These are phyloP conservation scores for Sylvilagus bachmani DNA, from an alignment of 2,113 vertebrate species.

Conservation along the genomic window DNA sequence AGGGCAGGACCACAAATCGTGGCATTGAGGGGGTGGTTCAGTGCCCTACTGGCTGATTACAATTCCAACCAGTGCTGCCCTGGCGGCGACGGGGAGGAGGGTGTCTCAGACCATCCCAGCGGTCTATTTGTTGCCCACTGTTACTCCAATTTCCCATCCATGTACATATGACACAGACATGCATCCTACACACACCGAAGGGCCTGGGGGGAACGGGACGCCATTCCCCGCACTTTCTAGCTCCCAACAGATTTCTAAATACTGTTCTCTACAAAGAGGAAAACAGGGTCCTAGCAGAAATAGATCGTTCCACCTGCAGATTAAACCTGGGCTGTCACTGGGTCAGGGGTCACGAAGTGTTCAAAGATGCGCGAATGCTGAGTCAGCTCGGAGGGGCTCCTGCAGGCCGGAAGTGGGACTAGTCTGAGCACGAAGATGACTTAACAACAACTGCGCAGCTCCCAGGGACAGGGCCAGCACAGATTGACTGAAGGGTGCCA, in stretches of 20 bases:
- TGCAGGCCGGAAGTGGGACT: not conserved
- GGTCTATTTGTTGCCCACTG: not conserved
- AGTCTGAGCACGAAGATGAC: not conserved
- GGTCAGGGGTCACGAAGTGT: not conserved
- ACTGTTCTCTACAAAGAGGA: not conserved
- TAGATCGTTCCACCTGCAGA: not conserved
- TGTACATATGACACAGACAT: no score
- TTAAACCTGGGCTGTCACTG: not conserved
- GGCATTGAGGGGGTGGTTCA: rapidly evolving
- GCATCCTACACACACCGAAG: not conserved
- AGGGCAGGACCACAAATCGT: not conserved
- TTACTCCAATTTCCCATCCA: not conserved
- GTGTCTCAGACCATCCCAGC: no score
- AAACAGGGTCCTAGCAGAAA: not conserved
- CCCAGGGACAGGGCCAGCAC: not conserved
- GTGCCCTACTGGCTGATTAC: not conserved
- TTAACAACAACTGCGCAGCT: not conserved
- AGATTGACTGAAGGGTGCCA: not conserved
- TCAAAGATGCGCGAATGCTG: not conserved
- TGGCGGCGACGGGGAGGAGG: not conserved
- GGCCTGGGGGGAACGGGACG: not conserved
- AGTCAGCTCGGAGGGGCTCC: not conserved
- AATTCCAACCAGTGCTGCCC: not conserved
- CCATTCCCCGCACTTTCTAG: not conserved
- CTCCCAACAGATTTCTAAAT: not conserved